Percentiles rank a stretch among this genome's conserved stretches.
phyloP scores from a whole-genome alignment of 2,888 invertebrate species.

The Amiota communis region DNA sequence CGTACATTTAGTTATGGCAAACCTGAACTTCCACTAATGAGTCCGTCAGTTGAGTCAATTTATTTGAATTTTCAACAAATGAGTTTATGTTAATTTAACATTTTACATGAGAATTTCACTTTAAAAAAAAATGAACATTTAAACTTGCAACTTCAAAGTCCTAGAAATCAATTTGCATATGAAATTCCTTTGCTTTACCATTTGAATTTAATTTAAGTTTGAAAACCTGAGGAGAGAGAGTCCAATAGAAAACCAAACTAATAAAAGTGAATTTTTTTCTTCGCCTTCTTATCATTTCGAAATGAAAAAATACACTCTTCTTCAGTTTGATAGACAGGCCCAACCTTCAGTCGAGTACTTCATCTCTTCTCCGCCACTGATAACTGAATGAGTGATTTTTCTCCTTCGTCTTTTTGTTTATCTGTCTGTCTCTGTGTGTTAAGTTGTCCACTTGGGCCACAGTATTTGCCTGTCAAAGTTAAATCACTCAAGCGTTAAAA shows the following conservation, averaged over 20 bases:
- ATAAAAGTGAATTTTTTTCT: slow-evolving; percentile 10
- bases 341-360: too few relatives aligned
- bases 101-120: too few relatives aligned
- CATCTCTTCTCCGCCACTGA: background rate
- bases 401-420: background rate
- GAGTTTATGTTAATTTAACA: too few relatives aligned
- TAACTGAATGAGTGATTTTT: slow-evolving; percentile 10
- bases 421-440: background rate
- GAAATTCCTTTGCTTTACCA: background rate
- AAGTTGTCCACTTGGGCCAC: background rate
- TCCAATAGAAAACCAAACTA: slow-evolving; percentile 5
- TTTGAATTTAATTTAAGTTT: slow-evolving; percentile 1
- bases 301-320: background rate
- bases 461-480: slow-evolving; percentile 58
- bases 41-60: slow-evolving; percentile 19
- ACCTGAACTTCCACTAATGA: slow-evolving; percentile 7
- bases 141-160: background rate
- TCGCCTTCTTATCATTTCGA: slow-evolving; percentile 21
- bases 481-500: slow-evolving; percentile 70
- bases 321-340: background rate
- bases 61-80: background rate
- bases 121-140: too few relatives aligned
- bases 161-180: slow-evolving; percentile 19
- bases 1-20: background rate
- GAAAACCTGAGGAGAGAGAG: background rate